Evolutionary conservation across 2,888 invertebrate species (phyloP), one percentile per base, ranked within the genome.

Genomic region (Ormia ochracea): DNA sequence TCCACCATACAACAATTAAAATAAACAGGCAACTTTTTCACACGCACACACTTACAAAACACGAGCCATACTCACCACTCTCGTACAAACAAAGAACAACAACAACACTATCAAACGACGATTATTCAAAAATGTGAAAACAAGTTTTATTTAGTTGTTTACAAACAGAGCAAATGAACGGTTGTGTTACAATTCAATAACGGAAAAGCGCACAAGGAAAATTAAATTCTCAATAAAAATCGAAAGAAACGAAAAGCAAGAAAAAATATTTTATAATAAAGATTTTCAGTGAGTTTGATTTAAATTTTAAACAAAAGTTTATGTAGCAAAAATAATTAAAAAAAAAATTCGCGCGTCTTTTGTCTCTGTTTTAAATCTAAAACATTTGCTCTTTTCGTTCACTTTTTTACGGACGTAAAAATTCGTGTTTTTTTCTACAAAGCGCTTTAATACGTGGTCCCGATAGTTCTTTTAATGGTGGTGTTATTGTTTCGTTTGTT

Each of bases 121-220:
- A 63, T 38, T 56, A 38, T 69, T 48, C 48, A 76, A 70, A 76
- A 58, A 75, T 75, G 59, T 74, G 74, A 74, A 79, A 79, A 85
- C 85, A 83, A 85, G 84, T 84, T 85, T 77, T 69, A 63, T 83
- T 85, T 83, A 86, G 86, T 86, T 86, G 86, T 86, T 86, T 86
- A 85, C 85, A 86, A 86, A 85, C 83, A 83, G 82, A 81, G 82
- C 78, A 77, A 59, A 61, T 66, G 82, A 43, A 66, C 66, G 82
- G 81, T 82, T 76, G 82, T 75, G 43, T 31, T 6, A 23, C 23
- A 65, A 45, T 31, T 17, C 36, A 54, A 56, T 58, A 72, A 52
- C 56, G 61, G 65, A 45, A 43, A 23, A 61, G 58, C n/a, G n/a
- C n/a, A 36, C 0, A 10, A 26, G n/a, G 3, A 59, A 21, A 12